phyloP scores from a whole-genome alignment of 2,797 vertebrate species.

The Podarcis siculus region DNA sequence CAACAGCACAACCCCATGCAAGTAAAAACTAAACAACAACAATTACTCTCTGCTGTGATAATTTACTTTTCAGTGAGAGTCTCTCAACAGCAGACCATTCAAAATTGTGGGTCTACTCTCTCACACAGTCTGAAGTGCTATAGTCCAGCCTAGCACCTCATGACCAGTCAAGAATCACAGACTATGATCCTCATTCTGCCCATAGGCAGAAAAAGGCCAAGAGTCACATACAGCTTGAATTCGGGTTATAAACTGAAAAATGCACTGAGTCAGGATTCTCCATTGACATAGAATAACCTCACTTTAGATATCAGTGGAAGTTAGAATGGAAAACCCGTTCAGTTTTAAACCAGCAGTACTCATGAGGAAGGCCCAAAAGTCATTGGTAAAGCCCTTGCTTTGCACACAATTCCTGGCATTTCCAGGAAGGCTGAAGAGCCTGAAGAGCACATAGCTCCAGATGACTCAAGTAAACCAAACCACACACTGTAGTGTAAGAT shows the following conservation, averaged over 20 bases:
- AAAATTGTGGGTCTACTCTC: background rate
- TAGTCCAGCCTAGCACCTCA: background rate
- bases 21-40: too few species aligned
- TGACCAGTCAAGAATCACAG: background rate
- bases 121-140: too few species aligned
- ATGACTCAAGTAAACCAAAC: too few species aligned
- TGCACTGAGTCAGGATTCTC: background rate
- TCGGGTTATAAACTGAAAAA: background rate
- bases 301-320: background rate
- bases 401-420: background rate
- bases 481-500: background rate
- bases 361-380: background rate
- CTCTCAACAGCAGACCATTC: background rate
- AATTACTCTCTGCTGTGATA: background rate
- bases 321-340: background rate
- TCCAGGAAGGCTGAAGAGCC: background rate
- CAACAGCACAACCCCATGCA: too few species aligned
- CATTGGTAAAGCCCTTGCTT: background rate
- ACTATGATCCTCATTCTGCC: background rate
- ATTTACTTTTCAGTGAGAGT: background rate
- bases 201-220: background rate
- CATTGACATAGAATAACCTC: too few species aligned
- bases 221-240: background rate
- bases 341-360: background rate
- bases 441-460: background rate